phyloP scores from a whole-genome alignment of 2,888 invertebrate species.

The Drosophila algonquin region DNA sequence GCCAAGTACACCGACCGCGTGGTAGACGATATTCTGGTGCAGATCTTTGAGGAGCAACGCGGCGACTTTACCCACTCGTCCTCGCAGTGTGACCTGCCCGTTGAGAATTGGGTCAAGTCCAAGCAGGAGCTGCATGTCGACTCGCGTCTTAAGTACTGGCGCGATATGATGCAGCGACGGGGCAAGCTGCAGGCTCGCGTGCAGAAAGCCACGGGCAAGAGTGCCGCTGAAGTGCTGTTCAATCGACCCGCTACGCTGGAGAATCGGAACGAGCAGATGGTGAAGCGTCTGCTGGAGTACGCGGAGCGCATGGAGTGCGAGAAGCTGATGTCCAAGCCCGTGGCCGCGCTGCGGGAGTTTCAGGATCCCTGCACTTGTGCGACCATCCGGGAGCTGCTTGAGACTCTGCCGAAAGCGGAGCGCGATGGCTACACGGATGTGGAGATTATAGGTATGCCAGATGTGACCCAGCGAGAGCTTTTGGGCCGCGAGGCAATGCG shows the following conservation, averaged over 20 bases:
- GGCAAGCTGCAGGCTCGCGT: slow-evolving; percentile 56
- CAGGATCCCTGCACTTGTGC: slow-evolving; percentile 42
- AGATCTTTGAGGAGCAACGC: slow-evolving; percentile 66
- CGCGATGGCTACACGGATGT: slow-evolving; percentile 43
- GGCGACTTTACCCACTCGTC: slow-evolving; percentile 66
- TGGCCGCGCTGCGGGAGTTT: slow-evolving; percentile 41
- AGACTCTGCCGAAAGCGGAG: slow-evolving; percentile 71
- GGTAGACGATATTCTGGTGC: slow-evolving; percentile 65
- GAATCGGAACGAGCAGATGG: slow-evolving; percentile 69
- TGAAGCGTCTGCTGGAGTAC: slow-evolving; percentile 72
- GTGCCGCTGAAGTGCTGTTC: slow-evolving; percentile 63
- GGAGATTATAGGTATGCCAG: slow-evolving; percentile 73
- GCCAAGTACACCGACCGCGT: slow-evolving; percentile 48
- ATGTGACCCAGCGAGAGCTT: slow-evolving; percentile 60
- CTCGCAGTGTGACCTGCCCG: slow-evolving; percentile 47
- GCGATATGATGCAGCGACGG: slow-evolving; percentile 64
- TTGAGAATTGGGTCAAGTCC: neutral
- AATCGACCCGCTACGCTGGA: slow-evolving; percentile 73
- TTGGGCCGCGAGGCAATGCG: slow-evolving; percentile 51
- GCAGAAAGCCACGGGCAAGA: slow-evolving; percentile 55
- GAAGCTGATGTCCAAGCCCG: slow-evolving; percentile 23
- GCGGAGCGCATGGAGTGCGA: slow-evolving; percentile 66
- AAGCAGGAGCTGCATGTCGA: slow-evolving; percentile 60
- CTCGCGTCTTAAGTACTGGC: slow-evolving; percentile 77
- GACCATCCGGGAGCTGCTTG: slow-evolving; percentile 39